phyloP scores from a whole-genome alignment of 1,140 invertebrate genomes.

The Lepidurus couesii region DNA sequence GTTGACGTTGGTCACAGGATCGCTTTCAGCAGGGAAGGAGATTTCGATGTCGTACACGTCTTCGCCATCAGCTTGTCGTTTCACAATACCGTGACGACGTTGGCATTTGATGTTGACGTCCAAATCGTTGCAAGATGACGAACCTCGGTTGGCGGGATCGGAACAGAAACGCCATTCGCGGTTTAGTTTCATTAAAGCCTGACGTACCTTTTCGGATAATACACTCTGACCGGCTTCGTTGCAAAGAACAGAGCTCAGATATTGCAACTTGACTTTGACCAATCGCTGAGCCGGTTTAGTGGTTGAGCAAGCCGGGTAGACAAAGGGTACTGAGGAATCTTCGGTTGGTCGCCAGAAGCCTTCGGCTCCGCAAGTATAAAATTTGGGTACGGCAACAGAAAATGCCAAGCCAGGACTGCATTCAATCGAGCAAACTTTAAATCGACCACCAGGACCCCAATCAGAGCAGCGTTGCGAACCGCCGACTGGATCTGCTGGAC shows the following conservation, averaged over 20 bases:
- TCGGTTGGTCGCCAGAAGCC: conserved; percentile 88
- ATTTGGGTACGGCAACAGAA: conserved; percentile 82
- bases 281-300: conserved; percentile 80
- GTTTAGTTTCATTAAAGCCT: conserved; percentile 80
- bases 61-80: conserved; percentile 57
- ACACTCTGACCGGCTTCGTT: conserved; percentile 90
- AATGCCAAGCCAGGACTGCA: conserved; percentile 82
- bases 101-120: conserved; percentile 85
- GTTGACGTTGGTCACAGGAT: conserved; percentile 79
- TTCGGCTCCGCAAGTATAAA: conserved; percentile 93
- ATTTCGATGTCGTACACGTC: conserved; percentile 70
- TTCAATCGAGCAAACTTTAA: conserved; percentile 83
- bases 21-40: conserved; percentile 76
- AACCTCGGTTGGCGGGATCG: conserved; percentile 50
- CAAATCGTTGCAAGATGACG: conserved; percentile 71
- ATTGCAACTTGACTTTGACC: conserved; percentile 85
- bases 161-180: conserved; percentile 91
- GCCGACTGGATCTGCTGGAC: conserved; percentile 76
- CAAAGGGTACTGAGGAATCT: conserved; percentile 66
- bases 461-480: conserved; percentile 85
- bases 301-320: conserved; percentile 87
- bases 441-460: conserved; percentile 93
- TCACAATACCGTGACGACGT: conserved; percentile 58
- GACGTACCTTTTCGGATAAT: conserved; percentile 74
- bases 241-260: conserved; percentile 87